Percentiles rank a stretch among this genome's conserved stretches.
phyloP scores from a whole-genome alignment of 2,888 invertebrate genomes.

The Griposia aprilina region DNA sequence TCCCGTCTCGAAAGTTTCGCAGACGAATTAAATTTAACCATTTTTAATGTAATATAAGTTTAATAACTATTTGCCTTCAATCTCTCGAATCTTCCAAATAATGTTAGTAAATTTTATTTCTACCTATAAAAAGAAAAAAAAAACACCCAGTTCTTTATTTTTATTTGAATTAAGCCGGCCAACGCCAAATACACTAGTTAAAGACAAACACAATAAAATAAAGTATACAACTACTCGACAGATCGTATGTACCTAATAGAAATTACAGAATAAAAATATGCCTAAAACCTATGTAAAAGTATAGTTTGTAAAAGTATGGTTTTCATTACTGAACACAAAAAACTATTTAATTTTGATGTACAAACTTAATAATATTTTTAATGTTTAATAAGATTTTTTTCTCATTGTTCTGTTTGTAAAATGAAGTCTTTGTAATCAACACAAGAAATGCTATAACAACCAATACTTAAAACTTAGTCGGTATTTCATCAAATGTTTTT shows the following conservation, averaged over 20 bases:
- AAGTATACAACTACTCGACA: background rate
- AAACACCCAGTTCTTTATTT: background rate
- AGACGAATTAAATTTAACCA: background rate
- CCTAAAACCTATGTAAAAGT: background rate
- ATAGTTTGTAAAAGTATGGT: background rate
- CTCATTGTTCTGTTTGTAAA: background rate
- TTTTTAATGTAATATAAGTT: background rate
- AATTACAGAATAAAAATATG: too few species aligned
- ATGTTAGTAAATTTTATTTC: background rate
- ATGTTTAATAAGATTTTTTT: background rate
- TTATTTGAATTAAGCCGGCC: background rate
- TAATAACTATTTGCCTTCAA: background rate
- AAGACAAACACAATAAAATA: background rate
- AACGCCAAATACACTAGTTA: background rate
- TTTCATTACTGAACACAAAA: background rate
- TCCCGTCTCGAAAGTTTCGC: background rate
- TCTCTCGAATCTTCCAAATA: constrained; percentile 1
- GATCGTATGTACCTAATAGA: background rate
- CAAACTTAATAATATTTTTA: background rate
- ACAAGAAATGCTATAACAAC: background rate
- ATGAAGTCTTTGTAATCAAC: background rate
- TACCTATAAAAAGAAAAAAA: too few species aligned
- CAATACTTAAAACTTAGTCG: background rate
- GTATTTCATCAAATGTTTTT: background rate
- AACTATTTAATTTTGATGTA: background rate